phyloP scores from a whole-genome alignment of 2,888 invertebrate species.

The Alsophila aescularia region DNA sequence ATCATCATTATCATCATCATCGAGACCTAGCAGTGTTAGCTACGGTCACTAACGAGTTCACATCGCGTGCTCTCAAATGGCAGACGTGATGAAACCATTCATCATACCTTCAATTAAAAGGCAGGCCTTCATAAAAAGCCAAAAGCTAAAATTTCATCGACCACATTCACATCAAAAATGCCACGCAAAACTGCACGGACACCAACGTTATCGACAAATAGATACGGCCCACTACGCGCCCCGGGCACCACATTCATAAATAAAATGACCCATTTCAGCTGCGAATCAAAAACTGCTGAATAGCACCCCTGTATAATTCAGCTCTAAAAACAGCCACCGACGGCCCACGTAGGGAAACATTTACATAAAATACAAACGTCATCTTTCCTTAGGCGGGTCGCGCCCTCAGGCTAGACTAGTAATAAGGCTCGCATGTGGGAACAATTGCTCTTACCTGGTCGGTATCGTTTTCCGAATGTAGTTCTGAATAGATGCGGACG shows the following conservation, averaged over 20 bases:
- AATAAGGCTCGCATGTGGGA: constrained; percentile 55
- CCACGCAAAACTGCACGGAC: constrained; percentile 18
- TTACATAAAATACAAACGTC: constrained; percentile 44
- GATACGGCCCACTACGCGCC: constrained; percentile 31
- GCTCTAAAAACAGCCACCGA: constrained; percentile 40
- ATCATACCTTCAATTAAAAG: too few relatives aligned
- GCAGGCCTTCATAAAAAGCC: background rate
- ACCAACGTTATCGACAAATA: constrained; percentile 40
- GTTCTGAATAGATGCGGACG: constrained; percentile 15
- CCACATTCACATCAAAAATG: constrained; percentile 14
- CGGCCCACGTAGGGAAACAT: constrained; percentile 39
- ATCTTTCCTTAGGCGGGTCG: constrained; percentile 40
- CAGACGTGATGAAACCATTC: too few relatives aligned
- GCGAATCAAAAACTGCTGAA: constrained; percentile 45
- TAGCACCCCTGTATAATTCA: constrained; percentile 41
- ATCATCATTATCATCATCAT: too few relatives aligned
- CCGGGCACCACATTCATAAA: constrained; percentile 39
- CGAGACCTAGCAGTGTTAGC: too few relatives aligned
- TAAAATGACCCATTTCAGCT: constrained; percentile 42
- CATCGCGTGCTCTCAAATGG: too few relatives aligned
- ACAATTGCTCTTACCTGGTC: constrained; percentile 51
- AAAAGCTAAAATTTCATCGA: background rate
- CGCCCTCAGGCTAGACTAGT: constrained; percentile 38
- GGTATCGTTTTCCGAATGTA: constrained; percentile 34
- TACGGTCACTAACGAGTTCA: too few relatives aligned